These are phyloP conservation scores for Agrypnia vestita DNA, from an alignment of 1,140 invertebrate genomes.

Conservation along the genomic window DNA sequence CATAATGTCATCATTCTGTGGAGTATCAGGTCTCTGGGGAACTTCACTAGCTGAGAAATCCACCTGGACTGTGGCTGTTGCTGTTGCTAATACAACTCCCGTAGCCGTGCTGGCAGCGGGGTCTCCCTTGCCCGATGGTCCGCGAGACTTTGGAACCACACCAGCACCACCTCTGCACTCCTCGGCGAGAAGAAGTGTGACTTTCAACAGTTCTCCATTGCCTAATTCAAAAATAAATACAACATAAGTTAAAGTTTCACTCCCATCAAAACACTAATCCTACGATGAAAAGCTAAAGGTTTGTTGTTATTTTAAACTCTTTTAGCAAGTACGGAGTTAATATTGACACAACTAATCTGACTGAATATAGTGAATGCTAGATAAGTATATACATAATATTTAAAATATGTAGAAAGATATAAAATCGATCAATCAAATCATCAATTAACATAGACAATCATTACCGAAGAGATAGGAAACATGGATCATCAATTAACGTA, in stretches of 20 bases:
- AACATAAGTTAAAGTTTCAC: neutral
- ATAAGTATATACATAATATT: too few species aligned
- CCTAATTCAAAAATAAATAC: constrained; percentile 63
- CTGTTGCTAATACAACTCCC: constrained; percentile 77
- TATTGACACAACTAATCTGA: too few species aligned
- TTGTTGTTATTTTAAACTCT: neutral
- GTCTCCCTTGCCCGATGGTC: constrained; percentile 73
- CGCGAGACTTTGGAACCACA: constrained; percentile 67
- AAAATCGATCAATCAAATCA: too few species aligned
- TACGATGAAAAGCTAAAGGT: neutral
- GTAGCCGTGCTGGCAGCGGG: constrained; percentile 62
- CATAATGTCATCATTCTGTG: constrained; percentile 87
- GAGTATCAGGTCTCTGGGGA: constrained; percentile 85
- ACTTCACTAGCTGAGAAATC: constrained; percentile 87
- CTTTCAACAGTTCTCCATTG: constrained; percentile 74
- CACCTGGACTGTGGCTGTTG: constrained; percentile 90
- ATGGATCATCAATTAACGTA: too few species aligned
- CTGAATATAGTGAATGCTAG: too few species aligned
- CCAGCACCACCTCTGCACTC: constrained; percentile 73
- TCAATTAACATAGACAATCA: too few species aligned
- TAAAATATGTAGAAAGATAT: too few species aligned
- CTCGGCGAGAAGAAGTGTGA: constrained; percentile 80
- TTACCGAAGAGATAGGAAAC: too few species aligned
- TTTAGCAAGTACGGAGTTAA: neutral
- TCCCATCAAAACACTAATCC: neutral